Conservation (phyloP, 1,140 invertebrate genomes). For the Adoxophyes honmai region DNA sequence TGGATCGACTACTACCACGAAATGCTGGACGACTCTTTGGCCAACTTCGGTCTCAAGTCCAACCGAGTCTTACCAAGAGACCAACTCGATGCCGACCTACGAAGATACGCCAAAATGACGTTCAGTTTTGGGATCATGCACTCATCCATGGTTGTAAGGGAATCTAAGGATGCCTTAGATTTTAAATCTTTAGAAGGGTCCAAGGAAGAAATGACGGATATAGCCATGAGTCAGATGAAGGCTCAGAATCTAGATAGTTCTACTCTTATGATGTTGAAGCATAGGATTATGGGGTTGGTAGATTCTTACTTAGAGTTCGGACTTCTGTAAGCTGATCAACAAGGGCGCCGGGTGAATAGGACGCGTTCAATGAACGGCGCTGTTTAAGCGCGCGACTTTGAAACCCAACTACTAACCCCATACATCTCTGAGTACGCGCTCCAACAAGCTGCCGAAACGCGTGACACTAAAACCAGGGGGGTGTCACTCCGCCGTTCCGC, state of each 20-base stretch:
- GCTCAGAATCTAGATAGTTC: not conserved
- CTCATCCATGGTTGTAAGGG: not conserved
- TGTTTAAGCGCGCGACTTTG: no score
- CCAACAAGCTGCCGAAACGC: no score
- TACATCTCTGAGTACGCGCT: no score
- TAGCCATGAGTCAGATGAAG: not conserved
- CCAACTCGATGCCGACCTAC: slow-evolving; percentile 31
- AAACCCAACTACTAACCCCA: no score
- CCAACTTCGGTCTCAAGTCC: slow-evolving; percentile 25
- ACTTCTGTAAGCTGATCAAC: not conserved
- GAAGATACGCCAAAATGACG: slow-evolving; percentile 26
- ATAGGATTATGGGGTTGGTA: not conserved
- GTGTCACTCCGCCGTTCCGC: no score
- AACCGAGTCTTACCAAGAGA: slow-evolving; percentile 27
- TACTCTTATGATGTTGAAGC: not conserved
- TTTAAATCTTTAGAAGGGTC: not conserved
- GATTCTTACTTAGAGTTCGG: slow-evolving; percentile 2
- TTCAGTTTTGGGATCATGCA: slow-evolving; percentile 6
- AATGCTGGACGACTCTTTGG: slow-evolving; percentile 25
- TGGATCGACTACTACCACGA: slow-evolving; percentile 38
- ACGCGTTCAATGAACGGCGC: no score
- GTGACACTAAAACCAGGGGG: no score
- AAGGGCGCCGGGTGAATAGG: no score
- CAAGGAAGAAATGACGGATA: not conserved
- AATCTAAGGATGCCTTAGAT: slow-evolving; percentile 8